A percentile compares a stretch with the other conserved stretches of the same genome.
Evolutionary conservation across 2,888 invertebrate genomes (phyloP).

Genomic region (Deilephila elpenor): DNA sequence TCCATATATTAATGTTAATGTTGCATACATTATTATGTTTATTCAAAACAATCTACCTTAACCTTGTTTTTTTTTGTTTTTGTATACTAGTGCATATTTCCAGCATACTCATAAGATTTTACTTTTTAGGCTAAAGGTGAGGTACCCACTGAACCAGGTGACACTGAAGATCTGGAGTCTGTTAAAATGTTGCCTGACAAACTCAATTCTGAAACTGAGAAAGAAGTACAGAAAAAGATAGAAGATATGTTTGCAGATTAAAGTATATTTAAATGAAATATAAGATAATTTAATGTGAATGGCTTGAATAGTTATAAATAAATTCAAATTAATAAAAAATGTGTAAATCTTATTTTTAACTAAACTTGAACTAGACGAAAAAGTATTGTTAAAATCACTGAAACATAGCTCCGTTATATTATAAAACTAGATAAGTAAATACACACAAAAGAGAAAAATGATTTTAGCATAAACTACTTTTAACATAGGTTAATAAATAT

Average conservation of each 20-base stretch:
- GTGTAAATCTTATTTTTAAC: neutral
- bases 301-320: neutral
- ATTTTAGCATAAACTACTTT: too few species aligned
- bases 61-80: too few species aligned
- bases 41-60: too few species aligned
- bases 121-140: conserved; percentile 68
- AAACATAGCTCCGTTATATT: too few species aligned
- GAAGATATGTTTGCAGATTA: conserved; percentile 84
- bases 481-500: too few species aligned
- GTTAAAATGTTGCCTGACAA: conserved; percentile 76
- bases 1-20: too few species aligned
- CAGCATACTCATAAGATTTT: neutral
- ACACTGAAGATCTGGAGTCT: conserved; percentile 70
- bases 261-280: conserved; percentile 28
- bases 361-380: too few species aligned
- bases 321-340: neutral
- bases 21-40: too few species aligned
- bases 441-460: too few species aligned
- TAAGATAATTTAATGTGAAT: neutral
- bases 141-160: conserved; percentile 62
- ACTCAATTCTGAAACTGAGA: conserved; percentile 77
- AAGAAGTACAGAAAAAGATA: conserved; percentile 79
- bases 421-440: too few species aligned
- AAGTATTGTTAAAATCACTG: too few species aligned
- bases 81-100: neutral